phyloP scores from a whole-genome alignment of 2,113 vertebrate species.

The Electrona antarctica region DNA sequence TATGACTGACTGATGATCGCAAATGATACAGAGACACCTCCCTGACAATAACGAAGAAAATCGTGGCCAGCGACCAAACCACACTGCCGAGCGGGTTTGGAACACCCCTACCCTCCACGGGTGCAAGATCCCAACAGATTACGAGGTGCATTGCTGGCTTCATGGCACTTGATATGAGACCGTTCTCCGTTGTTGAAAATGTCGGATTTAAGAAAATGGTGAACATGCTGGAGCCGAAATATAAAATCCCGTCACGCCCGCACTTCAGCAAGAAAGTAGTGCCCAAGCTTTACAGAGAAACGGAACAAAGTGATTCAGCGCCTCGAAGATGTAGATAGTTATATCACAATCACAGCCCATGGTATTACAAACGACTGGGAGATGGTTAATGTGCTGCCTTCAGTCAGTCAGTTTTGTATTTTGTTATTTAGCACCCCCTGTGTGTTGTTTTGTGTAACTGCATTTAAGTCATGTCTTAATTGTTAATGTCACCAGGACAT shows the following conservation, averaged over 20 bases:
- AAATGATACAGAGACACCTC: no score
- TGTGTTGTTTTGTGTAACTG: no score
- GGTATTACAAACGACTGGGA: no score
- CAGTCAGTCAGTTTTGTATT: no score
- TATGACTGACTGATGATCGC: no score
- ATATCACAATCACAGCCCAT: no score
- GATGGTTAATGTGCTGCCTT: no score
- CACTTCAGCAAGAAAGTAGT: slow-evolving; percentile 30
- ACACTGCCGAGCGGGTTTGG: not conserved
- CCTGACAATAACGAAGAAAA: no score
- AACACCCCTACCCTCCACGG: not conserved
- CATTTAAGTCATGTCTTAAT: no score
- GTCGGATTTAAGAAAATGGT: slow-evolving; percentile 32
- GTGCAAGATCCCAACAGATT: slow-evolving; percentile 21
- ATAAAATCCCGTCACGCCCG: slow-evolving; percentile 18
- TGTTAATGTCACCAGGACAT: no score
- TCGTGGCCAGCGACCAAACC: slow-evolving; percentile 7
- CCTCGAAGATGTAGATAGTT: no score
- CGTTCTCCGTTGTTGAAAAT: slow-evolving; percentile 27
- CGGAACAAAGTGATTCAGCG: not conserved
- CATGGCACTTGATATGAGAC: slow-evolving; percentile 23
- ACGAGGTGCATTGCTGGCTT: slow-evolving; percentile 14
- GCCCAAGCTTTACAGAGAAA: slow-evolving; percentile 12
- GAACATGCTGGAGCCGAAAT: slow-evolving; percentile 23
- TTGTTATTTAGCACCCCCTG: no score